phyloP scores from a whole-genome alignment of 1,140 invertebrate species.

The Drosophila malerkotliana region DNA sequence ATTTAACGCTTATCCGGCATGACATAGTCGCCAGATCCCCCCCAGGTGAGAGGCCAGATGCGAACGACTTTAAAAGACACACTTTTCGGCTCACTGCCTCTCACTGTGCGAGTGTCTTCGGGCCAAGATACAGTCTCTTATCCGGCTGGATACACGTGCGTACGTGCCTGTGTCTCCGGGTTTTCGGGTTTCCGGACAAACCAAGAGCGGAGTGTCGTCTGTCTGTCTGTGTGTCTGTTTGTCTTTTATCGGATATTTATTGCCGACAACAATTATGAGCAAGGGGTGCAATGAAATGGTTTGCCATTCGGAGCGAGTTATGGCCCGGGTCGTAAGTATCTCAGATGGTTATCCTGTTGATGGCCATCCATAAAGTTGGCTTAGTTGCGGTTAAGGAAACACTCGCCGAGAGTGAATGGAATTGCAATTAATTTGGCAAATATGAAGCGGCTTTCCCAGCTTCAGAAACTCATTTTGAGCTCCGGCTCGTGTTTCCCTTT shows the following conservation, averaged over 20 bases:
- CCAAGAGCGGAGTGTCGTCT: background rate
- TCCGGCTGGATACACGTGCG: conserved; percentile 24
- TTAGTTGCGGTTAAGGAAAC: conserved; percentile 26
- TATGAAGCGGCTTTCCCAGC: background rate
- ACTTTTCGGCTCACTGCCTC: conserved; percentile 5
- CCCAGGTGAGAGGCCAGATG: too few species aligned
- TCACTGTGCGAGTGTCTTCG: background rate
- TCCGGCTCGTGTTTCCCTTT: conserved; percentile 56
- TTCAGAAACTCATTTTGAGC: conserved; percentile 11
- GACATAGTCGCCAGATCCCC: too few species aligned
- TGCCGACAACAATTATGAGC: conserved; percentile 45
- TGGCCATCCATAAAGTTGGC: conserved; percentile 31
- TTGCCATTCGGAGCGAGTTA: conserved; percentile 29
- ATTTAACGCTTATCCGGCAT: background rate
- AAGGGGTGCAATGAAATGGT: conserved; percentile 32
- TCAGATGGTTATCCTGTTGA: conserved; percentile 37
- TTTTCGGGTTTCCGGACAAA: conserved; percentile 3
- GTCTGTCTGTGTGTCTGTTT: conserved; percentile 13
- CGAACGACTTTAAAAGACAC: background rate
- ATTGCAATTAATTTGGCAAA: conserved; percentile 22
- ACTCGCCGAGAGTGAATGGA: conserved; percentile 10
- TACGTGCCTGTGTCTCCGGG: conserved; percentile 32
- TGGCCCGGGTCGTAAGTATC: conserved; percentile 23
- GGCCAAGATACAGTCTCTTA: conserved; percentile 39
- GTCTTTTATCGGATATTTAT: conserved; percentile 47